Conservation (phyloP, 2,797 vertebrate genomes). For the Lithobates sylvaticus region DNA sequence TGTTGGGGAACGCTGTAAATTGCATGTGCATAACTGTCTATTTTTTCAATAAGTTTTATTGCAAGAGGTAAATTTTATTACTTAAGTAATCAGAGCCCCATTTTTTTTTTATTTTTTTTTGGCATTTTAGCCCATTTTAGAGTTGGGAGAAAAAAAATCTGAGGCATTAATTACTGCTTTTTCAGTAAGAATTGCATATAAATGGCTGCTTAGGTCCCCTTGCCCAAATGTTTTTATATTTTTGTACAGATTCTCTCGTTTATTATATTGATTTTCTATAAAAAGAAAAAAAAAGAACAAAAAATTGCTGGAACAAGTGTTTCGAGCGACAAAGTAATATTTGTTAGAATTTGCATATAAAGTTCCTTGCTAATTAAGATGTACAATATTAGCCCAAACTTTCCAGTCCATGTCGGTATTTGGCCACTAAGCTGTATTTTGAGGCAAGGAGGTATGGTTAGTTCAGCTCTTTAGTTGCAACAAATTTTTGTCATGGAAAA, state of each 20-base stretch:
- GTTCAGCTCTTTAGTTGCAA: not conserved
- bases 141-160: slow-evolving; percentile 78
- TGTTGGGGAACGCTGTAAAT: slow-evolving; percentile 83
- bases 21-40: slow-evolving; percentile 86
- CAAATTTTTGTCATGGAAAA: not conserved
- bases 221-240: slow-evolving; percentile 88
- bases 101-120: slow-evolving; percentile 57
- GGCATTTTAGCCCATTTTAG: slow-evolving; percentile 81
- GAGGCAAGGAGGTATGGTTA: not conserved
- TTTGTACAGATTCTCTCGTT: slow-evolving; percentile 88
- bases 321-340: slow-evolving; percentile 80
- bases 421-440: slow-evolving; percentile 1
- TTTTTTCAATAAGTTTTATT: slow-evolving; percentile 88
- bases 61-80: slow-evolving; percentile 80
- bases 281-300: slow-evolving; percentile 62
- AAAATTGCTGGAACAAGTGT: slow-evolving; percentile 72
- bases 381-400: slow-evolving; percentile 82
- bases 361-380: slow-evolving; percentile 80
- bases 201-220: slow-evolving; percentile 85
- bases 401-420: slow-evolving; percentile 62
- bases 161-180: slow-evolving; percentile 82
- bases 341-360: slow-evolving; percentile 83
- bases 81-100: slow-evolving; percentile 80
- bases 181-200: slow-evolving; percentile 81
- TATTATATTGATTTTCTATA: slow-evolving; percentile 84